Percentiles rank a stretch among this genome's conserved stretches.
Conservation (phyloP, 2,113 vertebrate genomes). For the Etheostoma cragini region DNA sequence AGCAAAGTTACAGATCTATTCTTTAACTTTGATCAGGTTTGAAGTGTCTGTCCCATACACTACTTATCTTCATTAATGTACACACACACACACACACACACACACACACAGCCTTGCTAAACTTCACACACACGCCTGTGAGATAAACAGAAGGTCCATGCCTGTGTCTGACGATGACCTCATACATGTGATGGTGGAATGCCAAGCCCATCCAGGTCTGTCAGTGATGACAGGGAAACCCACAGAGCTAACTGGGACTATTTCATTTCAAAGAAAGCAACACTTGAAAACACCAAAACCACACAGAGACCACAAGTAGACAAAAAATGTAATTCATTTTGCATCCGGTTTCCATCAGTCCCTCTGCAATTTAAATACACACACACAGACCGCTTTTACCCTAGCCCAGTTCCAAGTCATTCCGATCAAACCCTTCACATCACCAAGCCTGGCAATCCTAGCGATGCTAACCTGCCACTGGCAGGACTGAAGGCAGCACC, state of each 20-base stretch:
- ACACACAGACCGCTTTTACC: slow-evolving; percentile 18
- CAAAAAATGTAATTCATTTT: slow-evolving; percentile 43
- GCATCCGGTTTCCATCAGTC: slow-evolving; percentile 43
- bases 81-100: slow-evolving; percentile 21
- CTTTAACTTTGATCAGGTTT: too few relatives aligned
- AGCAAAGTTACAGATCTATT: too few relatives aligned
- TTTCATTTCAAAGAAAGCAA: slow-evolving; percentile 50
- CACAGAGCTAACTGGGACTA: slow-evolving; percentile 28
- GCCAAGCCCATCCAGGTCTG: slow-evolving; percentile 43
- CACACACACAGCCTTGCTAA: slow-evolving; percentile 21
- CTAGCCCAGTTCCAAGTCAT: slow-evolving; percentile 48
- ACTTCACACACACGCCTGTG: slow-evolving; percentile 20
- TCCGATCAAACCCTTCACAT: slow-evolving; percentile 38
- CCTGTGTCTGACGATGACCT: slow-evolving; percentile 48
- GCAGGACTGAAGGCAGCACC: slow-evolving; percentile 53
- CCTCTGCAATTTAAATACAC: slow-evolving; percentile 5
- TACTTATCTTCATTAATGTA: too few relatives aligned
- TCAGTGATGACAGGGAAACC: slow-evolving; percentile 12
- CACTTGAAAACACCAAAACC: slow-evolving; percentile 38
- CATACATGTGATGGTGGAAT: slow-evolving; percentile 39
- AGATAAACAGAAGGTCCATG: slow-evolving; percentile 56
- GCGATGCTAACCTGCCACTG: slow-evolving; percentile 46
- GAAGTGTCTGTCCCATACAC: too few relatives aligned
- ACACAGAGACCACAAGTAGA: slow-evolving; percentile 42
- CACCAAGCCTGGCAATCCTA: slow-evolving; percentile 25